phyloP scores from a whole-genome alignment of 2,797 vertebrate genomes.

The Epinephelus awoara region DNA sequence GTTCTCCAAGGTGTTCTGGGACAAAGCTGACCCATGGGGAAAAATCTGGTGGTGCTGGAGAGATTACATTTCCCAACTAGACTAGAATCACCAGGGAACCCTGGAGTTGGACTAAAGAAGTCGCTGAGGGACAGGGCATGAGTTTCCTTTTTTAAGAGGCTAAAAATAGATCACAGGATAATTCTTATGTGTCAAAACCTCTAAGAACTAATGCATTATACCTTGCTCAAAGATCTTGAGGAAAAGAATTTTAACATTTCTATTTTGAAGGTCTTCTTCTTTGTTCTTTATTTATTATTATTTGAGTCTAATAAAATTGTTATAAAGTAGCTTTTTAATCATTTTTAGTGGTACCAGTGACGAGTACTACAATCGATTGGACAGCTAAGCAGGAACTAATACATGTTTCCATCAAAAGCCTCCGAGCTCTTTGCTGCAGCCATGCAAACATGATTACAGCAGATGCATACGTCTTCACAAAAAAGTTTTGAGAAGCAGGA shows the following conservation, averaged over 20 bases:
- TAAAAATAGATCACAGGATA: neutral
- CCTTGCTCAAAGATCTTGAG: no score
- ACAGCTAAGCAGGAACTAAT: no score
- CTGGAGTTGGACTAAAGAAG: neutral
- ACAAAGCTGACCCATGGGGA: neutral
- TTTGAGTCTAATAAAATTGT: no score
- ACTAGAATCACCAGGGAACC: neutral
- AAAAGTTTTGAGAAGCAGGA: constrained; percentile 12
- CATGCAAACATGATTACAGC: no score
- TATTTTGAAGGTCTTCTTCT: no score
- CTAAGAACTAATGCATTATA: neutral
- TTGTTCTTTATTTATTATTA: no score
- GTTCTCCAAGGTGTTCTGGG: constrained; percentile 13
- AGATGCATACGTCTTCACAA: neutral
- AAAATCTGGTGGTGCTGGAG: neutral
- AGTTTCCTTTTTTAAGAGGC: neutral
- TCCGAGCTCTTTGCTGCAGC: no score
- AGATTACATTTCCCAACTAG: constrained; percentile 24
- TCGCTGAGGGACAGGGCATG: neutral
- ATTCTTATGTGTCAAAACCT: neutral
- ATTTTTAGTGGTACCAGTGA: no score
- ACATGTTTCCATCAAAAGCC: no score
- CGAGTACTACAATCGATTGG: no score
- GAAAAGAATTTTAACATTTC: no score
- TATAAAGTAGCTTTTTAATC: no score